Conservation (phyloP, 2,113 vertebrate species). For the Rhodinocichla rosea region DNA sequence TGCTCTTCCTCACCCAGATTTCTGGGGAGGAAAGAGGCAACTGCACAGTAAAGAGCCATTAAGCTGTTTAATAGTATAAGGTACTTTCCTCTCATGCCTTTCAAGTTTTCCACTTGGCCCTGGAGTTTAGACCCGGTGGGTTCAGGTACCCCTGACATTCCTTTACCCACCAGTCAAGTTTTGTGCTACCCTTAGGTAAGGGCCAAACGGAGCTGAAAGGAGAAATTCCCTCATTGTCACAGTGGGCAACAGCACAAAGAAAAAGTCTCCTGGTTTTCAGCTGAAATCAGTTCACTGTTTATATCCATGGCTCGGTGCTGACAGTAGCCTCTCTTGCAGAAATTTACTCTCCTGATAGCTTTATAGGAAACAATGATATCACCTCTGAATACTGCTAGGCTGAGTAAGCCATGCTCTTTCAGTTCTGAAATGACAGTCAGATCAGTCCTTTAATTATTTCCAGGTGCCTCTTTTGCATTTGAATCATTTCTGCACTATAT, state of each 20-base stretch:
- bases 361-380: constrained; percentile 24
- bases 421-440: not conserved
- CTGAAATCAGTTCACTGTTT: not conserved
- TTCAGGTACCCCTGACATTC: not conserved
- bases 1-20: not conserved
- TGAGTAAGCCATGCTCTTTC: constrained; percentile 23
- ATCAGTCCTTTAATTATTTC: not conserved
- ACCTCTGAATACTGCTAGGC: constrained; percentile 9
- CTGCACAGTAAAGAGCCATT: not conserved
- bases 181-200: not conserved
- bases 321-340: not conserved
- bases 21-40: not conserved
- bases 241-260: not conserved
- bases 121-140: not conserved
- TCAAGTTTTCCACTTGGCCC: not conserved
- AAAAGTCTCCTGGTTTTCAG: not conserved
- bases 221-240: not conserved
- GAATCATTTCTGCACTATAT: not conserved
- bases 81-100: not conserved
- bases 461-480: not conserved
- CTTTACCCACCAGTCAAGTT: not conserved
- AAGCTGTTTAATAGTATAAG: not conserved
- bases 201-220: not conserved
- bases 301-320: not conserved
- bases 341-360: not conserved